Evolutionary conservation across 2,113 vertebrate species (phyloP), one percentile per base, ranked within the genome.

Genomic region (Passer domesticus): DNA sequence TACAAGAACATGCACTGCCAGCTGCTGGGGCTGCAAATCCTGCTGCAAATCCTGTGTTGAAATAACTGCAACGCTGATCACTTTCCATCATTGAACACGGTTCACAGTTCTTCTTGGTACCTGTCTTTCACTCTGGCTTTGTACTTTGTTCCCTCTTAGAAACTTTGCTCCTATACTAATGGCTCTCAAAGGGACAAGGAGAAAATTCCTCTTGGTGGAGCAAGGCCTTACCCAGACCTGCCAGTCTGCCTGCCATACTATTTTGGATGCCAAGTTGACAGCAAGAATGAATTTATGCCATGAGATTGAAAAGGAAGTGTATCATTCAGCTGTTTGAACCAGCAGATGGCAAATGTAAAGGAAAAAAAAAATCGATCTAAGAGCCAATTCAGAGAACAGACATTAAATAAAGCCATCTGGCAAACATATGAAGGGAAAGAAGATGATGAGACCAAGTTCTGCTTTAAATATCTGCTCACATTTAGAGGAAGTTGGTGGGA

Each of bases 331-430:
- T 95, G 83, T 89, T 93, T 95, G 86, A 66, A 92, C 62, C 53
- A 92, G 76, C 95, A 96, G 96, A 95, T 96, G 96, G 90, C 79
- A 96, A 97, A 55, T 92, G 80, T 39, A 89, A 90, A 82, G 88
- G 75, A 35, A 62, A 74, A 77, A 77, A 94, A 76, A 92, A 95
- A 64, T 52, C 43, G 15, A 75, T 89, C 66, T 84, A 63, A 92
- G 80, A 94, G 60, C 76, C 69, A 92, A n/a, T 90, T 52, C 67
- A 72, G 88, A 84, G 93, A 93, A 60, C 3, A 92, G 64, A 72
- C 64, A 53, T 91, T 90, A 96, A 94, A 78, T 86, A 94, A 88
- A 96, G 50, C 88, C 92, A 90, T 96, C 88, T 97, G 94, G 90
- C 52, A 83, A 83, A 62, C 13, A 9, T 64, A 53, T 44, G 81